Conservation (phyloP, 2,888 invertebrate species). For the Aethes cnicana region DNA sequence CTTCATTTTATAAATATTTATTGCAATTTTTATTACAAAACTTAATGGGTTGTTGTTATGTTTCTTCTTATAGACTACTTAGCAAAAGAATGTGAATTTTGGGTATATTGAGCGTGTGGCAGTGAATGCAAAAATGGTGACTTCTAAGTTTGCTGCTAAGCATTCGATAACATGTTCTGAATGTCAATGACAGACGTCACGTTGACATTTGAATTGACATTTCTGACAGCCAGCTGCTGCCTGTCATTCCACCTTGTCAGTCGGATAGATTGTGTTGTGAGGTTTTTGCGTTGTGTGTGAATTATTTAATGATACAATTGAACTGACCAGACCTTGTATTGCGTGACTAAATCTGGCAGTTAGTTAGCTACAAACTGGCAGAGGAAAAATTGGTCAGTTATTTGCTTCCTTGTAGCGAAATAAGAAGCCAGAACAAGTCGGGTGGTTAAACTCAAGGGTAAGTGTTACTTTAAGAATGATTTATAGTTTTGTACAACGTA, state of each 20-base stretch:
- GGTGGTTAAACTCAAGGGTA: constrained; percentile 3
- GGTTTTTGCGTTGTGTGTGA: constrained; percentile 5
- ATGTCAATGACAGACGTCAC: constrained; percentile 3
- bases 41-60: too few species aligned
- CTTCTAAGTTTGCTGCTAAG: too few species aligned
- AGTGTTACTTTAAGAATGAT: not conserved
- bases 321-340: constrained; percentile 27
- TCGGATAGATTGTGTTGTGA: not conserved
- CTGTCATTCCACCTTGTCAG: too few species aligned
- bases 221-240: not conserved
- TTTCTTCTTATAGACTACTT: too few species aligned
- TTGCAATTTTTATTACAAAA: too few species aligned
- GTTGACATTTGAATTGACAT: not conserved
- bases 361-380: constrained; percentile 3
- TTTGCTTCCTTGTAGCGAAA: constrained; percentile 21
- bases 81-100: too few species aligned
- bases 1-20: too few species aligned
- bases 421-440: constrained; percentile 1
- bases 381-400: constrained; percentile 11
- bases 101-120: too few species aligned
- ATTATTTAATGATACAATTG: constrained; percentile 13
- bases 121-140: too few species aligned
- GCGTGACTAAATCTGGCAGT: constrained; percentile 22
- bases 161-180: not conserved
- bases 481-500: not conserved